Conservation (phyloP, 2,113 vertebrate genomes). For the Hippopotamus amphibius region DNA sequence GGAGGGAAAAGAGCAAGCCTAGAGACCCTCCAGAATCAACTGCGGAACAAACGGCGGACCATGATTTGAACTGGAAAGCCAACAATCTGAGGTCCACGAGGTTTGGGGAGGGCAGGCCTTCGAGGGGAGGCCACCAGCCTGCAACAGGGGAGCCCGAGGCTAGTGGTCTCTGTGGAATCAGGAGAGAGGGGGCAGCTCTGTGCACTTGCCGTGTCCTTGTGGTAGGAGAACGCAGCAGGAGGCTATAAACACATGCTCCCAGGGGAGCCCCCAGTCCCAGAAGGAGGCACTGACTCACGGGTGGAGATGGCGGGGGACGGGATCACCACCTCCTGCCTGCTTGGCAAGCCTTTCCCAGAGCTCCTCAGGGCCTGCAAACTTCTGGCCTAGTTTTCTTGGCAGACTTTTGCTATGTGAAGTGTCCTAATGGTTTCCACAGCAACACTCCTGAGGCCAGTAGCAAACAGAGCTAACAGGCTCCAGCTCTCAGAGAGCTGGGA, state of each 20-base stretch:
- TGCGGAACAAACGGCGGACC: not conserved
- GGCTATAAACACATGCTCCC: conserved; percentile 18
- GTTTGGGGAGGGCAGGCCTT: not conserved
- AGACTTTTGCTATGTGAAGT: conserved; percentile 78
- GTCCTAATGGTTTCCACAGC: conserved; percentile 84
- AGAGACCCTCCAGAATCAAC: not conserved
- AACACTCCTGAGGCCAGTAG: conserved; percentile 74
- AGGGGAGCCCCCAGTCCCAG: conserved; percentile 1
- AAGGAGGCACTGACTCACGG: conserved; percentile 58
- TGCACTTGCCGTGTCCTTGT: not conserved
- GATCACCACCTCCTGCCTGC: not conserved
- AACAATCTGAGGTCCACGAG: not conserved
- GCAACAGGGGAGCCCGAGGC: not conserved
- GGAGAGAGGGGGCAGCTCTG: not conserved
- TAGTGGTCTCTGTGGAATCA: not conserved
- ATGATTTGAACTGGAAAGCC: not conserved
- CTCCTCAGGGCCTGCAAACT: conserved; percentile 73
- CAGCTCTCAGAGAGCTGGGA: not conserved
- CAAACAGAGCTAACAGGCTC: conserved; percentile 69
- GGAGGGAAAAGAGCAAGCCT: not conserved
- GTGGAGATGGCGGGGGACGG: not conserved
- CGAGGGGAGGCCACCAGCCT: not conserved
- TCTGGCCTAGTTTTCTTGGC: conserved; percentile 85
- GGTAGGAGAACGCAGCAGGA: not conserved
- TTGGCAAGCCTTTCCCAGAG: conserved; percentile 67